Evolutionary conservation across 2,797 vertebrate species (phyloP).

Genomic region (Hydrolagus colliei): DNA sequence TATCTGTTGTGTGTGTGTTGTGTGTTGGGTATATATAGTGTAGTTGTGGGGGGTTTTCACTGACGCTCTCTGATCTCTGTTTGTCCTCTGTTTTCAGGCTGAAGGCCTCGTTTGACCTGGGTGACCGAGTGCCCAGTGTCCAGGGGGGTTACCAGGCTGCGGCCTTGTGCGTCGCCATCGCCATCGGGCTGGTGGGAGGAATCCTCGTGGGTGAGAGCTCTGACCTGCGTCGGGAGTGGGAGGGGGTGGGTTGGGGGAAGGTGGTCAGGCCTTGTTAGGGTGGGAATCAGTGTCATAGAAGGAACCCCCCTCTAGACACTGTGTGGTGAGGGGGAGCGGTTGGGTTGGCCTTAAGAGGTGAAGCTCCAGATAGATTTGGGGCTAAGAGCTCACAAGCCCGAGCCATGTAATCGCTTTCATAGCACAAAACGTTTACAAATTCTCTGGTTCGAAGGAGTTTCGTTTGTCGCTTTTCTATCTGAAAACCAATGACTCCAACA

Average conservation of each 20-base stretch:
- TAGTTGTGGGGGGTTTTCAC: too few species aligned
- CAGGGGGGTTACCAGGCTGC: slow-evolving; percentile 85
- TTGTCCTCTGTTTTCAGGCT: slow-evolving; percentile 52
- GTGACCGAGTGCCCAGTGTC: slow-evolving; percentile 39
- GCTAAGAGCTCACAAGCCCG: neutral
- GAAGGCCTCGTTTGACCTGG: slow-evolving; percentile 50
- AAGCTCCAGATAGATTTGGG: neutral
- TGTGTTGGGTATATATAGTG: too few species aligned
- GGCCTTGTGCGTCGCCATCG: slow-evolving; percentile 72
- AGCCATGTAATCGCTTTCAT: too few species aligned
- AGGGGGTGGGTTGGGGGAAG: neutral
- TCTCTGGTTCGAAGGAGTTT: neutral
- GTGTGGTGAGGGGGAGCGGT: neutral
- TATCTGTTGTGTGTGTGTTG: too few species aligned
- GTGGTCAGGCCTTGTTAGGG: neutral
- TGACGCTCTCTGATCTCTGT: too few species aligned
- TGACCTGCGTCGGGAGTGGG: neutral
- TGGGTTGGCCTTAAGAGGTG: neutral
- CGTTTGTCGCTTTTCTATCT: neutral
- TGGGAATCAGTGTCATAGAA: neutral
- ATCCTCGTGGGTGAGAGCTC: slow-evolving; percentile 70
- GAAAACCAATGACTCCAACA: neutral
- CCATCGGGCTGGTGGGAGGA: slow-evolving; percentile 79
- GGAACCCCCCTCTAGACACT: neutral
- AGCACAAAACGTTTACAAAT: too few species aligned